Percentiles rank a stretch among this genome's conserved stretches.
These are phyloP conservation scores for Acropternis orthonyx DNA, from an alignment of 2,797 vertebrate species.

Conservation along the genomic window DNA sequence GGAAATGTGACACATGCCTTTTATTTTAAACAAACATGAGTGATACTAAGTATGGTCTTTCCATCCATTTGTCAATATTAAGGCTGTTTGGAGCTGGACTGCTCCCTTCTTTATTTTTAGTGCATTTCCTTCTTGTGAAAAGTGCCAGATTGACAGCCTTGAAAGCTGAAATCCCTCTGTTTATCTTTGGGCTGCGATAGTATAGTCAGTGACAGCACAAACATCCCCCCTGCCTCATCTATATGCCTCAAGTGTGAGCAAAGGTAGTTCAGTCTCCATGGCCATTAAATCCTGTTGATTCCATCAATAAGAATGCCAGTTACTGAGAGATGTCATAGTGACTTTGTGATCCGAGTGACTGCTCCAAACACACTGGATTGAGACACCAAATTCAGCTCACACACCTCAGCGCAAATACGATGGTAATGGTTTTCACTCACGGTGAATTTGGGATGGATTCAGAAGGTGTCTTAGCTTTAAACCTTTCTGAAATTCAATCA, in stretches of 20 bases:
- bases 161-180: conserved; percentile 34
- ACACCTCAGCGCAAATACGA: not conserved
- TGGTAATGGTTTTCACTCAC: conserved; percentile 42
- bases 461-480: conserved; percentile 12
- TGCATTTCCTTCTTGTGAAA: not conserved
- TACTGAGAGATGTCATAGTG: conserved; percentile 22
- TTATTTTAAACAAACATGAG: not conserved
- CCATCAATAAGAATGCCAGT: conserved; percentile 48
- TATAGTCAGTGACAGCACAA: conserved; percentile 31
- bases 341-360: conserved; percentile 46
- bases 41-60: not conserved
- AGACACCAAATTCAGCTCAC: conserved; percentile 54
- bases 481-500: conserved; percentile 56
- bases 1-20: not conserved
- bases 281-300: conserved; percentile 59
- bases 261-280: conserved; percentile 8
- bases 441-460: conserved; percentile 6
- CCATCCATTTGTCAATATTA: not conserved
- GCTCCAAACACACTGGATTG: conserved; percentile 33
- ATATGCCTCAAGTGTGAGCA: conserved; percentile 35
- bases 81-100: not conserved
- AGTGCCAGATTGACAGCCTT: conserved; percentile 20
- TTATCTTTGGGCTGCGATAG: conserved; percentile 16
- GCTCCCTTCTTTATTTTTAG: not conserved
- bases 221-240: conserved; percentile 38